Base-by-base conservation (phyloP, 2,797 vertebrate species). In the Semaprochilodus insignis region DNA sequence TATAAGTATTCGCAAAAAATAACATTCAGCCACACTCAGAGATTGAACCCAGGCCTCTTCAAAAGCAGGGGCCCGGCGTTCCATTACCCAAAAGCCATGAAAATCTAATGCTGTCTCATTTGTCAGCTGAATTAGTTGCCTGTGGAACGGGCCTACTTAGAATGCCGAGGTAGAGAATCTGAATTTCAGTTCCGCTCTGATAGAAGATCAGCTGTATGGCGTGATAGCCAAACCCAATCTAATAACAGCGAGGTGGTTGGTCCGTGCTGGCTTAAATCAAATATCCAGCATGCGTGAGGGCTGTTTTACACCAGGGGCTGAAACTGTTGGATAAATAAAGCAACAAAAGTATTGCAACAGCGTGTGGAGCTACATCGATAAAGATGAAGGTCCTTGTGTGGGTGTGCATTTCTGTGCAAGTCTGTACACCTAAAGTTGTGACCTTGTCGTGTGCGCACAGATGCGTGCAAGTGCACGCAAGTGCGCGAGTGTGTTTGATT, bases 321-420 rank as follows among this genome's bases (percentile, higher is more conserved):
- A 13, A 83, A 48, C 62, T 66, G 83, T 60, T 84, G 88, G 82
- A 87, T 88, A 90, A 91, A 93, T 88, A 91, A 90, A 88, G 85
- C 85, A 89, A 86, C 34, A 67, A 48, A 65, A 67, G 77, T 83
- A 73, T 48, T 14, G 23, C 70, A 81, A 34, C 60, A 72, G 66
- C 55, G 79, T 52, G 2, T 81, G 11, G 21, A 76, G 44, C 48
- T n/a, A 15, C 79, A 54, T 77, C 76, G 71, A 84, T 76, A 72
- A 70, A 67, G 77, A 60, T 25, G 66, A 48, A 51, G 36, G 36
- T 65, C 55, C 31, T 15, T 67, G 65, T 11, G 16, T 82, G 74
- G 67, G 67, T 59, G 74, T 54, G 19, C 55, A 19, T 48, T 59
- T 48, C 16, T 25, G 4, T 31, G 76, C 14, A 60, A 48, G 25